These are phyloP conservation scores for Acanthurus lineatus DNA, from an alignment of 2,797 vertebrate species.

Conservation along the genomic window DNA sequence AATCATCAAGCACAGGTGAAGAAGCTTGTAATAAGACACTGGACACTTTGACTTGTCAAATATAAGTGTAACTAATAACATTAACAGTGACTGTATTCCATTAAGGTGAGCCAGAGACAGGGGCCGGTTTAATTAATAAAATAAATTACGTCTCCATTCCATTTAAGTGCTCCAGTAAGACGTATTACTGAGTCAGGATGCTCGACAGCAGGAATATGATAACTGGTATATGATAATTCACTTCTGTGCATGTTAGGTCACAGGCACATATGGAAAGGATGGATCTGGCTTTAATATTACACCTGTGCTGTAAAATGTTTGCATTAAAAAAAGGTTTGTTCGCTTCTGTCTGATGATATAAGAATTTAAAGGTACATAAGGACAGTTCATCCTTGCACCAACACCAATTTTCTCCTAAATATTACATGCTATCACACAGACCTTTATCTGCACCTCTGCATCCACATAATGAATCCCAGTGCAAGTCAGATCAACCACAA, in stretches of 20 bases:
- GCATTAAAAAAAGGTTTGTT: background rate
- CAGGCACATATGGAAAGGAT: background rate
- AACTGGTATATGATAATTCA: background rate
- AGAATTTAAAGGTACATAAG: background rate
- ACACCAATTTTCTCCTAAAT: background rate
- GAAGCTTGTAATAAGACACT: background rate
- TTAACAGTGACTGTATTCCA: background rate
- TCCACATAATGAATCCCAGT: no score
- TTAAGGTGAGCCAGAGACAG: slow-evolving; percentile 3
- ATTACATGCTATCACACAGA: background rate
- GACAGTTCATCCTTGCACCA: background rate
- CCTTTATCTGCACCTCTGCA: background rate
- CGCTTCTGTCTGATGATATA: background rate
- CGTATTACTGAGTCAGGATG: background rate
- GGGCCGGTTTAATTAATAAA: background rate
- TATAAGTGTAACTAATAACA: background rate
- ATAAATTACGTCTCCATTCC: background rate
- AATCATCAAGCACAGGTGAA: background rate
- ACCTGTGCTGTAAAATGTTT: background rate
- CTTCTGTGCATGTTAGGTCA: background rate
- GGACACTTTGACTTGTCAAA: background rate
- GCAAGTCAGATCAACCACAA: background rate
- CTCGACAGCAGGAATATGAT: background rate
- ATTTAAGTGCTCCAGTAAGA: slow-evolving; percentile 1
- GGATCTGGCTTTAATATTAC: background rate